Evolutionary conservation across 2,888 invertebrate species (phyloP).

Genomic region (Galerucella pusilla): DNA sequence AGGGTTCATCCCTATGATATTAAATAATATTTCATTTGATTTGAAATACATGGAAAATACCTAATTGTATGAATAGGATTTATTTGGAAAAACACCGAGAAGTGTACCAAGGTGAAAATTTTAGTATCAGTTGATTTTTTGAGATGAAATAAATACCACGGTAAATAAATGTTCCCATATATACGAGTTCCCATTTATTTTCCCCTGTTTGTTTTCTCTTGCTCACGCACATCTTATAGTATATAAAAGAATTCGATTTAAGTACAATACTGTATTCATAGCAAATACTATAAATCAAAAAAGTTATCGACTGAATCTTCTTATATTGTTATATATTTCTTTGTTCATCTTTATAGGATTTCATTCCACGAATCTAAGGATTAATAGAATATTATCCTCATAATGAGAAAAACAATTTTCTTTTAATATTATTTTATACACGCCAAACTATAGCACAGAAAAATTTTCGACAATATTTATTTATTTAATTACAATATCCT

Average conservation of each 20-base stretch:
- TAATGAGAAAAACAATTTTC: constrained; percentile 6
- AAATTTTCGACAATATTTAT: too few species aligned
- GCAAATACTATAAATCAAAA: constrained; percentile 8
- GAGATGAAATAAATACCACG: too few species aligned
- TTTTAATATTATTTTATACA: not conserved
- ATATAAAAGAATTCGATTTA: not conserved
- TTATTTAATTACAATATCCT: too few species aligned
- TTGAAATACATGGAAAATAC: too few species aligned
- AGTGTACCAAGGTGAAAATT: too few species aligned
- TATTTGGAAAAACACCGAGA: too few species aligned
- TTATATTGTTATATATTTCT: constrained; percentile 2
- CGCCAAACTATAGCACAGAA: not conserved
- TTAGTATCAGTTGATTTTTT: too few species aligned
- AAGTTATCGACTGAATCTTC: not conserved
- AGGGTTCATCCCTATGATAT: too few species aligned
- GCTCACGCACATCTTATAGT: not conserved
- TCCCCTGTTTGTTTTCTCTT: not conserved
- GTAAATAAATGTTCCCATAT: too few species aligned
- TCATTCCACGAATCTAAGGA: not conserved
- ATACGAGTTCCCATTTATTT: not conserved
- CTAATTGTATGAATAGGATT: too few species aligned
- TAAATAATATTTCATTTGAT: too few species aligned
- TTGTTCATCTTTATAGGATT: constrained; percentile 11
- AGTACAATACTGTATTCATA: constrained; percentile 3
- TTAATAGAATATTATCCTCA: constrained; percentile 1